phyloP scores from a whole-genome alignment of 2,797 vertebrate genomes.

The Etheostoma perlongum region DNA sequence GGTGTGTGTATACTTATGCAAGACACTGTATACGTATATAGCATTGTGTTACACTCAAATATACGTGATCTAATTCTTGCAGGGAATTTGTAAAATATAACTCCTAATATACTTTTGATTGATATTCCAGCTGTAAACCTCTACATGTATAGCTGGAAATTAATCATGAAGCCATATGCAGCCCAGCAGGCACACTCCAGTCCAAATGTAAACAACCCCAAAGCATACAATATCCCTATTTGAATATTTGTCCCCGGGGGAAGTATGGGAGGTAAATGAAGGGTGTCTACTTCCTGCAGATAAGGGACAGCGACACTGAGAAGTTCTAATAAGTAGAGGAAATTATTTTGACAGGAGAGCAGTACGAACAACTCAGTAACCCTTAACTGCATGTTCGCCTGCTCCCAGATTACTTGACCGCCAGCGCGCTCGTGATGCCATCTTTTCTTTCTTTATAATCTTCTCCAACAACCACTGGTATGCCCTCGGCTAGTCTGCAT shows the following conservation, averaged over 20 bases:
- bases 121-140: not conserved
- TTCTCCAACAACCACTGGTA: constrained; percentile 18
- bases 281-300: constrained; percentile 79
- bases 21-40: too few relatives aligned
- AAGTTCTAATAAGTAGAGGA: constrained; percentile 46
- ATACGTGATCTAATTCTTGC: not conserved
- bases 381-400: constrained; percentile 33
- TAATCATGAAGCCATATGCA: constrained; percentile 51
- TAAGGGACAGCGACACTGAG: constrained; percentile 58
- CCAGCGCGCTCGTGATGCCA: constrained; percentile 9
- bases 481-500: constrained; percentile 26
- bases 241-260: constrained; percentile 33
- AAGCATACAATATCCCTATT: constrained; percentile 17
- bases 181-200: constrained; percentile 31
- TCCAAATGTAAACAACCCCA: constrained; percentile 52
- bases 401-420: constrained; percentile 38
- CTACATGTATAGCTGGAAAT: constrained; percentile 20
- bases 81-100: not conserved
- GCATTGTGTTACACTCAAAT: not conserved
- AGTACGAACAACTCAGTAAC: constrained; percentile 57
- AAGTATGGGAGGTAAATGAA: constrained; percentile 58
- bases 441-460: constrained; percentile 41
- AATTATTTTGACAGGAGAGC: constrained; percentile 59
- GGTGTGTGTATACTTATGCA: too few relatives aligned
- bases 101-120: not conserved